Percentiles rank a stretch among this genome's conserved stretches.
Conservation (phyloP, 2,888 invertebrate genomes). For the Drosophila nr. medialis region DNA sequence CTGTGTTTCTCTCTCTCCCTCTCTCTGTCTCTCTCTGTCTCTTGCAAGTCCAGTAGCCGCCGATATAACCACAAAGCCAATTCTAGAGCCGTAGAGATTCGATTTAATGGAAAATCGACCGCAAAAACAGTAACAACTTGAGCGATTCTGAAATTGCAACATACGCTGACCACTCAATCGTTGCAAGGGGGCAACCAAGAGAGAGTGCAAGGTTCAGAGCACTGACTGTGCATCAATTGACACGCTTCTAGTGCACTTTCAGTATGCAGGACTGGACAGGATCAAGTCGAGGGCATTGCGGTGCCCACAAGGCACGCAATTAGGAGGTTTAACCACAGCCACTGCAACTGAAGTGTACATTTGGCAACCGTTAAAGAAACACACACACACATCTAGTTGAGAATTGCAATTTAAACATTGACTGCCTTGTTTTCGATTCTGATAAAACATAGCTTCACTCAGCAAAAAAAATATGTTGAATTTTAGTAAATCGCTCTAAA, state of each 20-base stretch:
- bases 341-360: constrained; percentile 34
- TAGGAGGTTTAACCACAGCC: constrained; percentile 53
- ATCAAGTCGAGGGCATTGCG: constrained; percentile 24
- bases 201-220: neutral
- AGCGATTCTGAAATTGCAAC: constrained; percentile 70
- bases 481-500: neutral
- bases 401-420: neutral
- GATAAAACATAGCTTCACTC: neutral
- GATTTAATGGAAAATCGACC: constrained; percentile 81
- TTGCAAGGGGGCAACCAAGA: constrained; percentile 8
- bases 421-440: neutral
- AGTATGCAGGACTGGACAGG: neutral
- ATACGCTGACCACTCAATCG: constrained; percentile 38
- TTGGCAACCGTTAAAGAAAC: constrained; percentile 19
- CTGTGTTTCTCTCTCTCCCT: neutral
- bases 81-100: constrained; percentile 67
- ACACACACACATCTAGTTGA: neutral
- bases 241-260: constrained; percentile 40
- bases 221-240: constrained; percentile 33
- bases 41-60: constrained; percentile 21
- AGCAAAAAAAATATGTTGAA: neutral
- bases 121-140: constrained; percentile 74
- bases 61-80: constrained; percentile 74
- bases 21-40: neutral
- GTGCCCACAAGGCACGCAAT: constrained; percentile 55